These are phyloP conservation scores for Pollenia griseotomentosa DNA, from an alignment of 2,888 invertebrate genomes.

Conservation along the genomic window DNA sequence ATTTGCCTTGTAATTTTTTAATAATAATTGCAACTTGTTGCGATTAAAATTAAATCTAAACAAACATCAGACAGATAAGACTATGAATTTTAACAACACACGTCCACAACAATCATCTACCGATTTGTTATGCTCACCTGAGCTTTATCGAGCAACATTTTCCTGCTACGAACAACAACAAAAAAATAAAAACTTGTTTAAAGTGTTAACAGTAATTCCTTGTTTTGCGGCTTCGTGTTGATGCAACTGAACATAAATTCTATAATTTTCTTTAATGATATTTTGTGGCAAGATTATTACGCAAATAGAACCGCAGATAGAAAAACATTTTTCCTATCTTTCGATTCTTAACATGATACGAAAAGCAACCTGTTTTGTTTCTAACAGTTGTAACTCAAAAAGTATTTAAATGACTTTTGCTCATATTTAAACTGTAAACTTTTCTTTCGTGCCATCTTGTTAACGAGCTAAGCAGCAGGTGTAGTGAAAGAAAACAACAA, in stretches of 20 bases:
- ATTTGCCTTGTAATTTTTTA: background rate
- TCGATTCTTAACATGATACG: background rate
- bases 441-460: constrained; percentile 32
- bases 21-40: constrained; percentile 41
- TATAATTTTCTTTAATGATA: constrained; percentile 10
- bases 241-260: constrained; percentile 16
- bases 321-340: constrained; percentile 5
- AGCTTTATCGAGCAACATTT: constrained; percentile 12
- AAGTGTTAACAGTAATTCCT: constrained; percentile 61
- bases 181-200: constrained; percentile 35
- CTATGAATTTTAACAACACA: background rate
- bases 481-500: constrained; percentile 8
- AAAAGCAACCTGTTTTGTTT: constrained; percentile 33
- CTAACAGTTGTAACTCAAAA: constrained; percentile 30
- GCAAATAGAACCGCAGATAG: constrained; percentile 26
- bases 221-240: constrained; percentile 6
- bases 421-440: constrained; percentile 60
- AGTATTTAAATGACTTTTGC: constrained; percentile 42
- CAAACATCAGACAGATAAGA: constrained; percentile 26
- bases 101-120: constrained; percentile 19
- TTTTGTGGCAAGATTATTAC: constrained; percentile 28
- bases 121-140: constrained; percentile 52
- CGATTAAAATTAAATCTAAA: constrained; percentile 30
- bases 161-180: constrained; percentile 4
- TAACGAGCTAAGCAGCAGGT: constrained; percentile 59